Conservation (phyloP, 2,797 vertebrate species). For the Lutjanus argentimaculatus region DNA sequence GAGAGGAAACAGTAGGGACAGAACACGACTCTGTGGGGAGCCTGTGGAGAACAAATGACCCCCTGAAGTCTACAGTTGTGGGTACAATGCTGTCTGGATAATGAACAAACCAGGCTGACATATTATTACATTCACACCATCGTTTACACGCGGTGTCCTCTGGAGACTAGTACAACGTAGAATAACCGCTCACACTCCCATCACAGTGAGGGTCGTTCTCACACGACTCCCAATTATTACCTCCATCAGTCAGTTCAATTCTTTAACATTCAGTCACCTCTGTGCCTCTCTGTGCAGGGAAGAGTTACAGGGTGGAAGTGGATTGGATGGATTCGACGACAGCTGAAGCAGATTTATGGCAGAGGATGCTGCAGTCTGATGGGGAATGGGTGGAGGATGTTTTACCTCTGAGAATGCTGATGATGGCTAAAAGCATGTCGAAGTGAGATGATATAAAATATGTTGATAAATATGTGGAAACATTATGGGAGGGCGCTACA, state of each 20-base stretch:
- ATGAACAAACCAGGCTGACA: background rate
- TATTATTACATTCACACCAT: background rate
- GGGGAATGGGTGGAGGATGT: slow-evolving; percentile 93
- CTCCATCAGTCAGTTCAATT: background rate
- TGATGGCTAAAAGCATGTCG: slow-evolving; percentile 88
- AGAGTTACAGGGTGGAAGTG: slow-evolving; percentile 91
- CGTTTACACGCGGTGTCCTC: background rate
- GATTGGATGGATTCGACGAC: slow-evolving; percentile 96
- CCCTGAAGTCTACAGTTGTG: background rate
- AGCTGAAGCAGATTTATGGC: slow-evolving; percentile 91
- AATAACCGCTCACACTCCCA: background rate
- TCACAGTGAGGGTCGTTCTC: background rate
- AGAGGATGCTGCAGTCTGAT: slow-evolving; percentile 89
- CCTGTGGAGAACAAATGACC: no score
- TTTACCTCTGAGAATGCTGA: slow-evolving; percentile 92
- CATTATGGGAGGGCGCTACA: background rate
- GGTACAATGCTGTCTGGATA: background rate
- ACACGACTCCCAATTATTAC: background rate
- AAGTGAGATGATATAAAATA: slow-evolving; percentile 70
- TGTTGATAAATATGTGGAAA: background rate
- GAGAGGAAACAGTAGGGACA: no score
- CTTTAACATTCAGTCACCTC: background rate
- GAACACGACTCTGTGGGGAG: no score
- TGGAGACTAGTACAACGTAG: background rate
- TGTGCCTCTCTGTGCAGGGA: slow-evolving; percentile 84